These are phyloP conservation scores for Drosophila navojoa DNA, from an alignment of 1,140 invertebrate genomes.

Conservation along the genomic window DNA sequence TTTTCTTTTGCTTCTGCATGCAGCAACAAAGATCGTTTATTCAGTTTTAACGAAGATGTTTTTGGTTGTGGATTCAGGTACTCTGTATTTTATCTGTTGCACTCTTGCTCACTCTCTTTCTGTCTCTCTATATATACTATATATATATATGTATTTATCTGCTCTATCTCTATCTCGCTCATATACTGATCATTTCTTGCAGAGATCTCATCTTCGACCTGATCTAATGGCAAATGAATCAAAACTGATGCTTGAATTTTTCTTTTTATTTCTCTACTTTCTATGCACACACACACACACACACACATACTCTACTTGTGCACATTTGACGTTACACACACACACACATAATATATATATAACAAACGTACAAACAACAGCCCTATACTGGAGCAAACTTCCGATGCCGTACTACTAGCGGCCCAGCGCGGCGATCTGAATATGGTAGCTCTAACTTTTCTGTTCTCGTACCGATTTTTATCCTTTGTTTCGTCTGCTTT, in stretches of 20 bases:
- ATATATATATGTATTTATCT: conserved; percentile 23
- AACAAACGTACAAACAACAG: conserved; percentile 74
- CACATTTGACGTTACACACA: too few species aligned
- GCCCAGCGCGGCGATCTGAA: conserved; percentile 90
- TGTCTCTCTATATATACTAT: conserved; percentile 22
- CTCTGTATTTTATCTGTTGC: conserved; percentile 63
- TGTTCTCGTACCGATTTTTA: neutral
- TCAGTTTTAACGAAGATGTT: conserved; percentile 88
- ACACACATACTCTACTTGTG: too few species aligned
- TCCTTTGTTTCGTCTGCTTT: neutral
- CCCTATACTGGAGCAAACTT: conserved; percentile 90
- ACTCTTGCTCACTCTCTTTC: neutral
- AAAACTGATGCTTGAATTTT: conserved; percentile 68
- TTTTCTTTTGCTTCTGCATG: conserved; percentile 84
- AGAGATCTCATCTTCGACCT: conserved; percentile 17
- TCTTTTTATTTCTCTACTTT: conserved; percentile 61
- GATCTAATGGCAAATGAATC: conserved; percentile 36
- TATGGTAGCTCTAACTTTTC: conserved; percentile 84
- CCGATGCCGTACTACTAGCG: conserved; percentile 92
- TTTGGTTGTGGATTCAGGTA: conserved; percentile 89
- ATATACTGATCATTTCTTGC: conserved; percentile 13
- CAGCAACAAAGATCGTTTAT: conserved; percentile 90
- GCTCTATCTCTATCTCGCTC: conserved; percentile 24
- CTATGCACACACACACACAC: conserved; percentile 46
- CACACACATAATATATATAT: conserved; percentile 8